Conservation (phyloP, 2,113 vertebrate species). For the Pungitius pungitius region DNA sequence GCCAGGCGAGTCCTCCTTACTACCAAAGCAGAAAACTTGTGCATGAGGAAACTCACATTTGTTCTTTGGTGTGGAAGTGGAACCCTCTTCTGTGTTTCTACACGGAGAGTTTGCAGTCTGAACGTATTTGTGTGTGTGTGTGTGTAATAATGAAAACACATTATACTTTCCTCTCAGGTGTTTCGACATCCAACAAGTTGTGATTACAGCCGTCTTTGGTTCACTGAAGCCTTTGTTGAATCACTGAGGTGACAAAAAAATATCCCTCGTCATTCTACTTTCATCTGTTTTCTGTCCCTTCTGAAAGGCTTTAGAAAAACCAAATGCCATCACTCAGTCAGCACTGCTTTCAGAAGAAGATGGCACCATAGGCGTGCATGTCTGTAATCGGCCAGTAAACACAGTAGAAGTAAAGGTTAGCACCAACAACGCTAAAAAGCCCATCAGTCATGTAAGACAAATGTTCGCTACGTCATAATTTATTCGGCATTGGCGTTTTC, state of each 20-base stretch:
- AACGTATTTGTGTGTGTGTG: background rate
- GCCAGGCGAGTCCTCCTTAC: background rate
- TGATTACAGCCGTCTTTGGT: conserved; percentile 25
- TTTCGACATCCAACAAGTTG: conserved; percentile 10
- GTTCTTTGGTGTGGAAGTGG: conserved; percentile 9
- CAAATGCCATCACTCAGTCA: conserved; percentile 5
- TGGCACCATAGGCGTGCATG: background rate
- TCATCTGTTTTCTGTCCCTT: conserved; percentile 6
- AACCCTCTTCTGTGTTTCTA: background rate
- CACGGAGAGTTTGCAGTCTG: background rate
- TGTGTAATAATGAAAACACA: background rate
- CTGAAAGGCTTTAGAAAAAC: conserved; percentile 1
- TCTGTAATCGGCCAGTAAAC: background rate
- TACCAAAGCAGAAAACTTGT: background rate
- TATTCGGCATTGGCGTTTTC: background rate
- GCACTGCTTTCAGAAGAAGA: conserved; percentile 10
- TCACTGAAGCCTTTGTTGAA: conserved; percentile 4
- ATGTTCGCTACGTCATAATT: background rate
- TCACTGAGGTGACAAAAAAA: background rate
- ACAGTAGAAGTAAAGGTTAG: background rate
- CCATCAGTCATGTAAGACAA: background rate
- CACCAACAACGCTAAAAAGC: background rate
- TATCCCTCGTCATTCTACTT: conserved; percentile 2
- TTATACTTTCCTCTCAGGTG: background rate
- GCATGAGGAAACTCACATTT: background rate